phyloP scores from a whole-genome alignment of 1,140 invertebrate species.

The Drosophila setifemur region DNA sequence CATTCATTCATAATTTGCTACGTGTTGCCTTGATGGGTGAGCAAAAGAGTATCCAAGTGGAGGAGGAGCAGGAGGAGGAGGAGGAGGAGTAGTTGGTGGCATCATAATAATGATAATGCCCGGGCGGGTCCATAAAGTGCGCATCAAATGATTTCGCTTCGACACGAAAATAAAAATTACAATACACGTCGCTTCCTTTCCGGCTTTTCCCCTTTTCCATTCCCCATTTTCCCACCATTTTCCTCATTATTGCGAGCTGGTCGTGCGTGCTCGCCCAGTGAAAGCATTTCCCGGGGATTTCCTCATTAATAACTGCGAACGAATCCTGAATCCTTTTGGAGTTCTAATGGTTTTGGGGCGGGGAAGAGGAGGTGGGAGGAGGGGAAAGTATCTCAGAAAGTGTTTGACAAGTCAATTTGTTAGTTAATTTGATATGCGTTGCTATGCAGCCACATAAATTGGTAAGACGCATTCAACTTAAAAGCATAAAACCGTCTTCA shows the following conservation, averaged over 20 bases:
- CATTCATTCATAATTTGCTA: slow-evolving; percentile 80
- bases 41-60: neutral
- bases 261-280: slow-evolving; percentile 28
- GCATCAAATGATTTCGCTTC: slow-evolving; percentile 60
- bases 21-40: slow-evolving; percentile 46
- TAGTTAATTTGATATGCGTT: slow-evolving; percentile 75
- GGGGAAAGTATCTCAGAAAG: no score
- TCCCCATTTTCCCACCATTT: slow-evolving; percentile 8
- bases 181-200: slow-evolving; percentile 53
- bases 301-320: slow-evolving; percentile 71
- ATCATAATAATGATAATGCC: slow-evolving; percentile 46
- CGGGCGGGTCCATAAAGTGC: slow-evolving; percentile 55
- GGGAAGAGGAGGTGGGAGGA: no score
- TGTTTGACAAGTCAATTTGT: slow-evolving; percentile 77
- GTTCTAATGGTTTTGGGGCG: slow-evolving; percentile 37
- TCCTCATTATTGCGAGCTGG: slow-evolving; percentile 33
- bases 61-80: no score
- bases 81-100: no score
- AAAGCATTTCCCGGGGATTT: slow-evolving; percentile 13
- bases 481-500: slow-evolving; percentile 25
- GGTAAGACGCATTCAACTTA: neutral
- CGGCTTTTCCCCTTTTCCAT: neutral
- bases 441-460: slow-evolving; percentile 23
- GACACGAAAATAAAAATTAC: slow-evolving; percentile 60
- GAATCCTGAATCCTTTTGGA: slow-evolving; percentile 60